These are phyloP conservation scores for Drosophila tripunctata DNA, from an alignment of 2,888 invertebrate genomes.

Conservation along the genomic window DNA sequence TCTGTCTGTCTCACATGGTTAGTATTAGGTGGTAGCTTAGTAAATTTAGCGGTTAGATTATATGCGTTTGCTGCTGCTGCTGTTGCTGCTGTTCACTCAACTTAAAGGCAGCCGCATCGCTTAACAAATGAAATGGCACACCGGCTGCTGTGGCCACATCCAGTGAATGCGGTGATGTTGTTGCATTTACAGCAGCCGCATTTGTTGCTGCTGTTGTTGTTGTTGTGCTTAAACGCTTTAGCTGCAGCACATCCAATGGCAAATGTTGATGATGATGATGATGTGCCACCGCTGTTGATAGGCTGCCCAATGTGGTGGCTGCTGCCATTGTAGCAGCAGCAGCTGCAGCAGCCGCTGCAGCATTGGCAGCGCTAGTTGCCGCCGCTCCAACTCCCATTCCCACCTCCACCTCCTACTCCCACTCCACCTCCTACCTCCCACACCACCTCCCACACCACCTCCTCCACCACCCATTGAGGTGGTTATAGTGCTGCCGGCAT, in stretches of 20 bases:
- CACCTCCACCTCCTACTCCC: too few species aligned
- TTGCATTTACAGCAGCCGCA: constrained; percentile 1
- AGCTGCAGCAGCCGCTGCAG: constrained; percentile 37
- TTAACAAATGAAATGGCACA: constrained; percentile 69
- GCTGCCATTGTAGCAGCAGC: constrained; percentile 58
- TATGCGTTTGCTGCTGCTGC: constrained; percentile 70
- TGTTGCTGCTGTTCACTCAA: constrained; percentile 68
- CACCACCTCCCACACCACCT: too few species aligned
- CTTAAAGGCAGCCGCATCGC: constrained; percentile 70
- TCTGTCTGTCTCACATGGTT: constrained; percentile 6
- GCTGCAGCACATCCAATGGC: constrained; percentile 40
- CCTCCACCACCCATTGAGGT: too few species aligned
- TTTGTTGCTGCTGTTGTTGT: constrained; percentile 24
- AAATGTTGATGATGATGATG: constrained; percentile 39
- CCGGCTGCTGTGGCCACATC: constrained; percentile 63
- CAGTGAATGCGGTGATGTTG: constrained; percentile 22
- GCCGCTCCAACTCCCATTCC: too few species aligned
- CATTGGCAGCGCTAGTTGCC: constrained; percentile 23
- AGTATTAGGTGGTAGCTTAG: constrained; percentile 18
- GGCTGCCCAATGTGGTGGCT: constrained; percentile 48
- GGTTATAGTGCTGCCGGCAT: constrained; percentile 65
- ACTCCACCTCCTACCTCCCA: too few species aligned
- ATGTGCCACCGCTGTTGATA: constrained; percentile 48
- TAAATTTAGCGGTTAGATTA: constrained; percentile 61
- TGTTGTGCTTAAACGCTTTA: constrained; percentile 43